Conservation (phyloP, 2,888 invertebrate genomes). For the Lissonota sp. region DNA sequence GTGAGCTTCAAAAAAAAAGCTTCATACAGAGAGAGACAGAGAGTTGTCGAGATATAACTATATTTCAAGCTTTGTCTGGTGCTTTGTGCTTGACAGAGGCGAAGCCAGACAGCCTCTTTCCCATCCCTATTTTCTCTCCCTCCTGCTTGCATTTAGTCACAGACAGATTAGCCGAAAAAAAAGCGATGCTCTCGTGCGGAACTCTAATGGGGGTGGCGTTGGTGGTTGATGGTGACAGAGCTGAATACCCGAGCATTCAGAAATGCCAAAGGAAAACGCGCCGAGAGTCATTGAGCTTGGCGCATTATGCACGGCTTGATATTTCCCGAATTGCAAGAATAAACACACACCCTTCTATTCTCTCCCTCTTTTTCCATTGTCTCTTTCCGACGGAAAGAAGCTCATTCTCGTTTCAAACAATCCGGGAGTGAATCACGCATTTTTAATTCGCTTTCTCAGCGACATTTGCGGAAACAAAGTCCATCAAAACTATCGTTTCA, state of each 20-base stretch:
- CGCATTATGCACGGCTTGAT: slow-evolving; percentile 54
- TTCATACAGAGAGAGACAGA: neutral
- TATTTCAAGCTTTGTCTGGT: slow-evolving; percentile 68
- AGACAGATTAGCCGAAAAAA: slow-evolving; percentile 68
- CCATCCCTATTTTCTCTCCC: no score
- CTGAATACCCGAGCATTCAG: slow-evolving; percentile 46
- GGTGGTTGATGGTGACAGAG: slow-evolving; percentile 9
- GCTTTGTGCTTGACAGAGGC: slow-evolving; percentile 65
- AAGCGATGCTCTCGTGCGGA: slow-evolving; percentile 25
- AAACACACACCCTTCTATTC: neutral
- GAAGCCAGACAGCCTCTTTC: slow-evolving; percentile 56
- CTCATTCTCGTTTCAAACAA: slow-evolving; percentile 24
- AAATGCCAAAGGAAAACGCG: slow-evolving; percentile 55
- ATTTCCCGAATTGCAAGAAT: slow-evolving; percentile 53
- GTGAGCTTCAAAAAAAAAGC: slow-evolving; percentile 16
- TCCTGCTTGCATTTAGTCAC: slow-evolving; percentile 52
- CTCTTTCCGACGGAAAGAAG: slow-evolving; percentile 22
- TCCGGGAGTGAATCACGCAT: neutral
- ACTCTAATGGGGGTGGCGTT: slow-evolving; percentile 34
- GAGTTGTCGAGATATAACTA: slow-evolving; percentile 38
- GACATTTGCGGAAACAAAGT: neutral
- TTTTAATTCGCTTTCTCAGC: neutral
- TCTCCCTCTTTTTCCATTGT: slow-evolving; percentile 8
- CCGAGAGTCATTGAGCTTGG: slow-evolving; percentile 49
- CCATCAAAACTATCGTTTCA: neutral